These are phyloP conservation scores for Rhadinocentrus ornatus DNA, from an alignment of 2,797 vertebrate species.

Conservation along the genomic window DNA sequence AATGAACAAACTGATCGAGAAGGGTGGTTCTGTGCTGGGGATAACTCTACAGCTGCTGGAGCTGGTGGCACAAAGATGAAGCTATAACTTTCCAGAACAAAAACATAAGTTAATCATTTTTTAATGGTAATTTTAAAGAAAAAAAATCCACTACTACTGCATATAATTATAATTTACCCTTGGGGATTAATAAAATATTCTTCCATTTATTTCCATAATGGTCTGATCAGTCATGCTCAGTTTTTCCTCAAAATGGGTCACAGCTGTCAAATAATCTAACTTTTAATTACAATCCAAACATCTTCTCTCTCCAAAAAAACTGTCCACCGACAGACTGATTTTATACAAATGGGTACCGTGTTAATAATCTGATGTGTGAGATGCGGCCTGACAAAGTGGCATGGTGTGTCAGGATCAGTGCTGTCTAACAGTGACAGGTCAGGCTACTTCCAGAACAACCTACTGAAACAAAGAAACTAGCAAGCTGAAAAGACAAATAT, in stretches of 20 bases:
- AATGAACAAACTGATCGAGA: no score
- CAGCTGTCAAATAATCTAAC: neutral
- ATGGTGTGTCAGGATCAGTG: constrained; percentile 14
- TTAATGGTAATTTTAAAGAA: no score
- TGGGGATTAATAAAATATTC: no score
- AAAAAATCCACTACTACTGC: no score
- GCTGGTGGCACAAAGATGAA: no score
- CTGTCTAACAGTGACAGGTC: neutral
- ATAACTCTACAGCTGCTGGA: no score
- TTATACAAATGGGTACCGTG: neutral
- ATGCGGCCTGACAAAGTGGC: constrained; percentile 5
- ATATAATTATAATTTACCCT: no score
- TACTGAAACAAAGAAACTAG: constrained; percentile 5
- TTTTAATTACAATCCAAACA: neutral
- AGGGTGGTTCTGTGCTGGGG: no score
- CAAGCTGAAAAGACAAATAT: neutral
- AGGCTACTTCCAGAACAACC: constrained; percentile 12
- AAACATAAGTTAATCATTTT: no score
- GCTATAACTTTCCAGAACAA: no score
- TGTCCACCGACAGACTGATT: neutral
- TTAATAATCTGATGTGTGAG: neutral
- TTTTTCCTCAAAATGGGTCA: no score
- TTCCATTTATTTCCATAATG: neutral
- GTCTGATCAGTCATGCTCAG: neutral
- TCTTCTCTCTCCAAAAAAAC: neutral